These are phyloP conservation scores for Bicyclus anynana DNA, from an alignment of 1,140 invertebrate species.

Conservation along the genomic window DNA sequence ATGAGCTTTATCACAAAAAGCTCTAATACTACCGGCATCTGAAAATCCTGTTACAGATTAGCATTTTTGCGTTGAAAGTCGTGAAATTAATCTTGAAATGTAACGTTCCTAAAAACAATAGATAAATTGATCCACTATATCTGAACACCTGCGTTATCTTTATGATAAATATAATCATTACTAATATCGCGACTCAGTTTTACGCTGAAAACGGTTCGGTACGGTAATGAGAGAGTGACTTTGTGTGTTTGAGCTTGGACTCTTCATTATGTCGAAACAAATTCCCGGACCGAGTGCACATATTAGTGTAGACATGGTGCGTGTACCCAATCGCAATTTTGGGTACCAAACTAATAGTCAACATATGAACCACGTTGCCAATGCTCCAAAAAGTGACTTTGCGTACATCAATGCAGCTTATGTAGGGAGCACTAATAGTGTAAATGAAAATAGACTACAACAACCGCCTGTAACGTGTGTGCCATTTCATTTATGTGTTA, in stretches of 20 bases:
- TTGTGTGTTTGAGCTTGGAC: background rate
- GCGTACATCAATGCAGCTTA: constrained; percentile 55
- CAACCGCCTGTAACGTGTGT: constrained; percentile 44
- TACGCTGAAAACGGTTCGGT: background rate
- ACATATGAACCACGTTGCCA: background rate
- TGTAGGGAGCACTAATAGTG: constrained; percentile 45
- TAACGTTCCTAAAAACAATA: background rate
- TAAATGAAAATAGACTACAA: constrained; percentile 28
- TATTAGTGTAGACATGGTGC: constrained; percentile 16
- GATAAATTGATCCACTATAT: background rate
- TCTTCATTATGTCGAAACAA: constrained; percentile 22
- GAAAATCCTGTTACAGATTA: too few relatives aligned
- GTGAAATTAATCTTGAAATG: too few relatives aligned
- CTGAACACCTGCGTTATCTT: constrained; percentile 22
- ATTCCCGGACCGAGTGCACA: background rate
- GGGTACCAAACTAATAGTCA: background rate
- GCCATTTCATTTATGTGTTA: background rate
- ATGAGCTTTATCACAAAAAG: too few relatives aligned
- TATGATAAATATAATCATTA: constrained; percentile 27
- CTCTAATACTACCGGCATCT: too few relatives aligned
- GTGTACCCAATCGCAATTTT: background rate
- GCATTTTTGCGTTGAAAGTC: too few relatives aligned
- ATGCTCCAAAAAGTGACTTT: constrained; percentile 35
- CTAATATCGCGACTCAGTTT: constrained; percentile 18
- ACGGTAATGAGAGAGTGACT: background rate